Conservation (phyloP, 2,888 invertebrate genomes). For the Orthosia incerta region DNA sequence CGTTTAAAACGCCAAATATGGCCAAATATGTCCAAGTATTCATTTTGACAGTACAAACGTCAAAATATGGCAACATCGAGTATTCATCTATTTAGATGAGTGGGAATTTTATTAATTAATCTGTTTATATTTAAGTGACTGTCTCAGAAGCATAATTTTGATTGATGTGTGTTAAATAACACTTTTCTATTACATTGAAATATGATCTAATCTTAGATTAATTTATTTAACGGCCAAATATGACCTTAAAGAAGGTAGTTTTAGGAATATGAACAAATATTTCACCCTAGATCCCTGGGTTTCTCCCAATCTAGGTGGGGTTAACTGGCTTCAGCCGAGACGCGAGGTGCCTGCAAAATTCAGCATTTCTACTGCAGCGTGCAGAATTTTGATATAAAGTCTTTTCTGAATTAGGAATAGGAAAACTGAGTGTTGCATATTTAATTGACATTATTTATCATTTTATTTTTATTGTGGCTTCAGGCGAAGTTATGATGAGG, state of each 20-base stretch:
- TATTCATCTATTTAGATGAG: neutral
- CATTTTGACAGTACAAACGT: neutral
- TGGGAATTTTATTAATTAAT: neutral
- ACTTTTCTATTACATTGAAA: too few relatives aligned
- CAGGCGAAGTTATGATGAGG: neutral
- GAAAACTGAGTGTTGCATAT: too few relatives aligned
- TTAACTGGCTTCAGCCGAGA: conserved; percentile 13
- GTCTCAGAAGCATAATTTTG: too few relatives aligned
- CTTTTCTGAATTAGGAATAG: neutral
- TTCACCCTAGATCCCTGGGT: conserved; percentile 14
- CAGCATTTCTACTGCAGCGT: conserved; percentile 26
- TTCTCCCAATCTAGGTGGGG: conserved; percentile 35
- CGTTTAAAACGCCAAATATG: too few relatives aligned
- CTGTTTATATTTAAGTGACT: too few relatives aligned
- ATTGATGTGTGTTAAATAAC: too few relatives aligned
- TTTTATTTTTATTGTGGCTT: too few relatives aligned
- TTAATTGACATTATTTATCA: too few relatives aligned
- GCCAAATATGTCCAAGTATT: neutral
- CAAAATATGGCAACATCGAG: neutral
- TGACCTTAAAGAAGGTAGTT: neutral
- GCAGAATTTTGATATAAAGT: conserved; percentile 22
- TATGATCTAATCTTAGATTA: neutral
- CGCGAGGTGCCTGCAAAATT: conserved; percentile 26
- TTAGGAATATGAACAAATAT: conserved; percentile 21
- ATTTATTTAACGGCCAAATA: neutral